Conservation (phyloP, 2,113 vertebrate genomes). For the Equus przewalskii region DNA sequence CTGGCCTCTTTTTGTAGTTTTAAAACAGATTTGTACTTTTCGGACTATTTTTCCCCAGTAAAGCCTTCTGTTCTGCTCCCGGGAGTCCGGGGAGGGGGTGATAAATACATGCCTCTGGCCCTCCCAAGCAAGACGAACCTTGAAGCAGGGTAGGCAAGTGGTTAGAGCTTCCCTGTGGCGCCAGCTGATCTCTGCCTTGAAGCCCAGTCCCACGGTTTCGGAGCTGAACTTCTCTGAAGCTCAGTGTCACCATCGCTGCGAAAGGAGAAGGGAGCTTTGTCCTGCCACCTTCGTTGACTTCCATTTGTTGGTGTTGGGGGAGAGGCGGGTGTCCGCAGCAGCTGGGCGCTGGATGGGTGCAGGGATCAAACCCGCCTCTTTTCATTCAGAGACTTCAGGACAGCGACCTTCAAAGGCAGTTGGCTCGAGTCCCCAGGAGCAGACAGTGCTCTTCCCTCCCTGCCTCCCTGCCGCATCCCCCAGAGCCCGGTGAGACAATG, state of each 20-base stretch:
- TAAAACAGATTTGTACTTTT: neutral
- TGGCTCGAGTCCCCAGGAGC: neutral
- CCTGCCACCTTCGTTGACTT: neutral
- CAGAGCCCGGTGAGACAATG: constrained; percentile 49
- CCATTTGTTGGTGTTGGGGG: neutral
- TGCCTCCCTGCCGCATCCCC: neutral
- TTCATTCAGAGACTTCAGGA: neutral
- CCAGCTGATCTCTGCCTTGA: neutral
- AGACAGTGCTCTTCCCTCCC: neutral
- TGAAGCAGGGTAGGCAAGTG: neutral
- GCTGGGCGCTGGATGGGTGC: neutral
- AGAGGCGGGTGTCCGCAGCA: neutral
- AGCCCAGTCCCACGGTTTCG: neutral
- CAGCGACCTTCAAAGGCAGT: neutral
- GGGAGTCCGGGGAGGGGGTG: neutral
- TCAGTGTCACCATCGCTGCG: neutral
- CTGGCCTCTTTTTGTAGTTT: neutral
- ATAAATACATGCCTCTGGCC: neutral
- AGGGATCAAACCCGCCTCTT: neutral
- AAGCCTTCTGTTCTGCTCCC: neutral
- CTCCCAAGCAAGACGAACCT: neutral
- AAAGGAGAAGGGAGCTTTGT: neutral
- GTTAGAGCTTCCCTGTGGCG: neutral
- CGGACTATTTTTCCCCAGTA: neutral
- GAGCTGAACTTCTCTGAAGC: constrained; percentile 3